phyloP scores from a whole-genome alignment of 2,888 invertebrate species.

The Cactoblastis cactorum region DNA sequence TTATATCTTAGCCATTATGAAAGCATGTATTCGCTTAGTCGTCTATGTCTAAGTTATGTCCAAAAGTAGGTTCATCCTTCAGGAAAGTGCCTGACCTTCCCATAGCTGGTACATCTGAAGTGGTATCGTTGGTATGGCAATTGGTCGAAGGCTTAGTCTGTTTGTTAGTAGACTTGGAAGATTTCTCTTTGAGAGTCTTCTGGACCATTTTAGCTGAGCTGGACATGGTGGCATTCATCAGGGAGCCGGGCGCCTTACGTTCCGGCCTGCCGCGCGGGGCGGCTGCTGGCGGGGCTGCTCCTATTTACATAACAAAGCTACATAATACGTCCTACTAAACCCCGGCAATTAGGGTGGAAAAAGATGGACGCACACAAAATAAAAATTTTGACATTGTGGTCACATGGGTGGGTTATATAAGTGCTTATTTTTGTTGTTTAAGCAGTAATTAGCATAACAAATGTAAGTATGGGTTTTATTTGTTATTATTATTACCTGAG shows the following conservation, averaged over 20 bases:
- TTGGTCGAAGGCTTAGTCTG: background rate
- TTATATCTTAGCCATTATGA: too few relatives aligned
- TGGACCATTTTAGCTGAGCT: conserved; percentile 78
- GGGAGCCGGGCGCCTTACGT: conserved; percentile 34
- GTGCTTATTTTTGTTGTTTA: too few relatives aligned
- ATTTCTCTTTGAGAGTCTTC: conserved; percentile 44
- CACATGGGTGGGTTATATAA: too few relatives aligned
- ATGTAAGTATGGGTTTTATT: too few relatives aligned
- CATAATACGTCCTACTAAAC: too few relatives aligned
- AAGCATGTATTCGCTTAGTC: conserved; percentile 24
- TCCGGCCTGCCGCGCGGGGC: conserved; percentile 19
- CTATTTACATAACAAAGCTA: too few relatives aligned
- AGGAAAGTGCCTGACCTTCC: conserved; percentile 86
- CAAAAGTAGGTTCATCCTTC: conserved; percentile 85
- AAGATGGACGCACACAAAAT: too few relatives aligned
- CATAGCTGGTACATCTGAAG: conserved; percentile 48
- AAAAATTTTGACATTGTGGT: too few relatives aligned
- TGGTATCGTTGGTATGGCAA: conserved; percentile 8
- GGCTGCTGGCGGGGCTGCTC: background rate
- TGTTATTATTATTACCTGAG: background rate
- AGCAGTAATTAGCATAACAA: too few relatives aligned
- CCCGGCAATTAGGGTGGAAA: too few relatives aligned
- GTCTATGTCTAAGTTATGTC: conserved; percentile 46
- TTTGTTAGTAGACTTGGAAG: background rate
- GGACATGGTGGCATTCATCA: conserved; percentile 79